Evolutionary conservation across 1,140 invertebrate genomes (phyloP), one percentile per base, ranked within the genome.

Genomic region (Camponotus floridanus): DNA sequence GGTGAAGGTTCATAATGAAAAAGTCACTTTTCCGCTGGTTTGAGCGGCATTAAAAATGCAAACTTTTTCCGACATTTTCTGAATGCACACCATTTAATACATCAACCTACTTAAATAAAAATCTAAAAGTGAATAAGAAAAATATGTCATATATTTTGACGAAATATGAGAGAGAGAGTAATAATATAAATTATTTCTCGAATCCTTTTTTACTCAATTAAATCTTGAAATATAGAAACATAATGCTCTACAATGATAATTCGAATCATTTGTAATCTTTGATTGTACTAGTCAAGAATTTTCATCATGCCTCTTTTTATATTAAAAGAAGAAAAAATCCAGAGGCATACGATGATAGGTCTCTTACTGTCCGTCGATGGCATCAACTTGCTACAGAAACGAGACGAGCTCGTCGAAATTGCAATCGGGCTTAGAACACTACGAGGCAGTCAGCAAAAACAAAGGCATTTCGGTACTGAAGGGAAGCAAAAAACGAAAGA

Each of bases 351-450:
- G 64, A 59, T 74, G 74, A 15, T 33, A 76, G 18, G 42, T 68
- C 36, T 67, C 64, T 68, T 65, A 39, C 48, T 79, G 42, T 62
- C 57, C 76, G 64, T 45, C 55, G 33, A 48, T 45, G 57, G 73
- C 59, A 55, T 42, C 76, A 89, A 79, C 45, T 65, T 71, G 86
- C 85, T 85, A 62, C 51, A 57, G 68, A 78, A 51, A 68, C 18
- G 76, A 67, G 65, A 81, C 71, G 86, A 78, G 85, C 79, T 87
- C 68, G 67, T 85, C 73, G 78, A 88, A 92, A 92, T 92, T 89
- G 88, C 87, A 93, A 90, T 92, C 86, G 83, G 78, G 76, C 87
- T 92, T 91, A 89, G 79, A 71, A 92, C 76, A 64, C 85, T 85
- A 85, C 84, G 78, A 83, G 79, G 73, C 73, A 86, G 79, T 85